Base-by-base conservation (phyloP, 2,797 vertebrate species). In the Argentina silus region DNA sequence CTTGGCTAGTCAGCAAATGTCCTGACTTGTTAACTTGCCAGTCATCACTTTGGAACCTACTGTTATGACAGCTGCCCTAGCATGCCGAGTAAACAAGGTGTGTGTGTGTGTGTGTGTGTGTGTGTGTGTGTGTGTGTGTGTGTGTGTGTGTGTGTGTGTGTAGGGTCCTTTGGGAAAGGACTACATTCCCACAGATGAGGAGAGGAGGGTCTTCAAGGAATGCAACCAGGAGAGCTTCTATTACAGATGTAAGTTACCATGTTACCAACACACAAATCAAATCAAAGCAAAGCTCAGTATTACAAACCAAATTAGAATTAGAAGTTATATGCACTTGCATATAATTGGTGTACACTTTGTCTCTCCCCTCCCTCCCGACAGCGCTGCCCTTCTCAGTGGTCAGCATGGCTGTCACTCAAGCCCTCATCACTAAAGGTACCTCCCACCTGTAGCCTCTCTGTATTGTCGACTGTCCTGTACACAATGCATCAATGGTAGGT, bases 151-250 rank as follows among this genome's bases (percentile, higher is more conserved):
- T 0, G 7, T 8, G 53, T 8, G 53, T 8, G 53, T 19, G 15
- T 9, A 96, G 95, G 81, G 70, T 42, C 83, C 82, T 0, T 0
- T 94, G 70, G 90, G 88, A n/a, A 50, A 79, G 47, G 81, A 90
- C 57, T 97, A 98, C 62, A 65, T 93, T 77, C 94, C 92, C 0
- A 97, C 96, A 15, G 96, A 97, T 1, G 96, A 97, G 7, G 97
- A 99, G 90, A 93, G 43, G 80, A 90, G 78, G 65, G 86, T 97
- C 56, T 92, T 98, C 0, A 90, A 45, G 74, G 95, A 98, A 81
- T 99, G 97, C 84, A 93, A 82, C 72, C 2, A 55, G 0, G 93
- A 94, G 81, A 92, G 91, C 73, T 92, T 93, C 63, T 87, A 83
- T 78, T 93, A 90, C 81, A 90, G 93, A 72, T 90, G 93, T 93